Evolutionary conservation across 2,113 vertebrate genomes (phyloP).

Genomic region (Tylochromis polylepis): DNA sequence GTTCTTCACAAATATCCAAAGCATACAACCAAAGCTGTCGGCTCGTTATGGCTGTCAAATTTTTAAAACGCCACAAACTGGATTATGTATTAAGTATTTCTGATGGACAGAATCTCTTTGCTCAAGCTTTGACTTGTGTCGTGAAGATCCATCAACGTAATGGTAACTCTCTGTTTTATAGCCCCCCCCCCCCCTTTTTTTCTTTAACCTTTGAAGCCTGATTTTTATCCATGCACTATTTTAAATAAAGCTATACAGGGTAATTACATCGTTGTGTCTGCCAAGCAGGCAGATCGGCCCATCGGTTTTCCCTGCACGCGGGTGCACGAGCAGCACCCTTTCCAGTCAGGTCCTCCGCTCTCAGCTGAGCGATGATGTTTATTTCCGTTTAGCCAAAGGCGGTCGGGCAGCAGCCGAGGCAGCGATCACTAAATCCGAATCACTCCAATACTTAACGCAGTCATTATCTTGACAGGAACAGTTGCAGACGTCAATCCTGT

Average conservation of each 20-base stretch:
- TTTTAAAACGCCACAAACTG: neutral
- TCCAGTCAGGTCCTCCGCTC: constrained; percentile 6
- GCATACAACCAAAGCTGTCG: neutral
- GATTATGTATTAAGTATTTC: neutral
- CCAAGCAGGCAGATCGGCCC: constrained; percentile 13
- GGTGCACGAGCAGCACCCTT: neutral
- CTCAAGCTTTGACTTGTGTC: neutral
- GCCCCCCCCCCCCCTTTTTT: neutral
- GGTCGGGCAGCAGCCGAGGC: constrained; percentile 35
- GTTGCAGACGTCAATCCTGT: constrained; percentile 27
- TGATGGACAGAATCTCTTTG: neutral
- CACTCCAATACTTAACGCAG: constrained; percentile 22
- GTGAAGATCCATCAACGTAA: neutral
- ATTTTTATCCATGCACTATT: neutral
- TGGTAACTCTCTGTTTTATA: neutral
- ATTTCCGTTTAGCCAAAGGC: constrained; percentile 48
- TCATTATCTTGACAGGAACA: constrained; percentile 35
- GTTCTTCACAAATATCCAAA: neutral
- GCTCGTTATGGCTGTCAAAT: neutral
- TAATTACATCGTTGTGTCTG: neutral
- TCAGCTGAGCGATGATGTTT: constrained; percentile 41
- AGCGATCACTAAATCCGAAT: constrained; percentile 46
- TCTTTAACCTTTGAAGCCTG: neutral
- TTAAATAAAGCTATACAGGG: neutral
- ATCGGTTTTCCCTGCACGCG: neutral